Evolutionary conservation across 2,113 vertebrate genomes (phyloP).

Genomic region (Chaetura pelagica): DNA sequence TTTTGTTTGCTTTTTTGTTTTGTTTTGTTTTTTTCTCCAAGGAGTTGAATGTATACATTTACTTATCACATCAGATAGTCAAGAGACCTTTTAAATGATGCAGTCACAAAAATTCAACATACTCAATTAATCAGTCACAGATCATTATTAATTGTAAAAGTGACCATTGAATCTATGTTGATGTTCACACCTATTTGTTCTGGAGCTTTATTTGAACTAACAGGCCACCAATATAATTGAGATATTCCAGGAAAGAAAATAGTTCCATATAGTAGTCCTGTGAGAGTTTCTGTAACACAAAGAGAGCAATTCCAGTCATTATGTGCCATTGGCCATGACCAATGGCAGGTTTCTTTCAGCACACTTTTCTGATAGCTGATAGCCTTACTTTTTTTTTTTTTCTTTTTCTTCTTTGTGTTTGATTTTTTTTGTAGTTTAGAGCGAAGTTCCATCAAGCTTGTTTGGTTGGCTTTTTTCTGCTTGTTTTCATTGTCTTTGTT

Average conservation of each 20-base stretch:
- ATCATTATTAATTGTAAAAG: not conserved
- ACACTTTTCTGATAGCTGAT: not conserved
- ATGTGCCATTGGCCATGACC: not conserved
- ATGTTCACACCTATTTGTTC: not conserved
- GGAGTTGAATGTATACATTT: not conserved
- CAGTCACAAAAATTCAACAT: not conserved
- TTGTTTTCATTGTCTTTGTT: not conserved
- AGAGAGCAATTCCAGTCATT: not conserved
- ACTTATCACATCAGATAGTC: conserved; percentile 6
- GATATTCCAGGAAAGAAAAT: not conserved
- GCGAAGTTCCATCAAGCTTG: not conserved
- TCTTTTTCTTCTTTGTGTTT: not conserved
- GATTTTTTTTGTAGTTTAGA: not conserved
- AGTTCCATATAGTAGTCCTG: not conserved
- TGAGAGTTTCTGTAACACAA: not conserved
- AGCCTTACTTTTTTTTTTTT: not conserved
- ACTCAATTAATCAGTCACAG: not conserved
- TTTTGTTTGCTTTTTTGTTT: no score
- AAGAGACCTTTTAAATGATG: not conserved
- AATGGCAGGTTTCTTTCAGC: not conserved
- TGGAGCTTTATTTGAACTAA: not conserved
- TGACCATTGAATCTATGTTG: not conserved
- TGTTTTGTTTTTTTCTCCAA: not conserved
- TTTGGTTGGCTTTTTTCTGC: not conserved
- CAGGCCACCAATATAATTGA: not conserved